A percentile compares a stretch with the other conserved stretches of the same genome.
Evolutionary conservation across 2,888 invertebrate species (phyloP).

Genomic region (Ectemnius continuus): DNA sequence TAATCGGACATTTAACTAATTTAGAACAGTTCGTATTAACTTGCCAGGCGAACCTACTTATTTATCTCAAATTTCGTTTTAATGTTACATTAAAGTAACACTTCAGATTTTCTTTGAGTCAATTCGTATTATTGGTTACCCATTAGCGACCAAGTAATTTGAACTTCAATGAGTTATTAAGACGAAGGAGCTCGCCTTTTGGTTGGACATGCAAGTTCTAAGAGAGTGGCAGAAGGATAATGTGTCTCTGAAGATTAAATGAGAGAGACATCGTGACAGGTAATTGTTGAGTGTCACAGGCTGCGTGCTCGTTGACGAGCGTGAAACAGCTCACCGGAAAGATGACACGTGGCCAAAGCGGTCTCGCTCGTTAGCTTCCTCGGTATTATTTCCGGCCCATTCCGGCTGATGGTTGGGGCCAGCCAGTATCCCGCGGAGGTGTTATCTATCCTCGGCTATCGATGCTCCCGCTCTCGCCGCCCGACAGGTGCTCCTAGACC

Average conservation of each 20-base stretch:
- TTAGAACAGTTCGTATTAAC: too few species aligned
- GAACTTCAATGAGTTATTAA: too few species aligned
- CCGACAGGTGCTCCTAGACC: constrained; percentile 54
- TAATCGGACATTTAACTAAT: too few species aligned
- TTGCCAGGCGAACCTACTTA: too few species aligned
- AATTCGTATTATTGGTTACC: too few species aligned
- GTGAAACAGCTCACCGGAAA: constrained; percentile 55
- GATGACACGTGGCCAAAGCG: constrained; percentile 69
- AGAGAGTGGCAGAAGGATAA: background rate
- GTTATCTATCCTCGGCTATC: constrained; percentile 65
- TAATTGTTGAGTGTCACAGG: constrained; percentile 14
- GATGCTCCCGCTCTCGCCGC: constrained; percentile 46
- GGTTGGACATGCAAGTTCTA: too few species aligned
- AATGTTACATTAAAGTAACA: too few species aligned
- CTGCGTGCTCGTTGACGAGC: constrained; percentile 22
- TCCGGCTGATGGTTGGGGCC: constrained; percentile 37
- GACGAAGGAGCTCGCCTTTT: too few species aligned
- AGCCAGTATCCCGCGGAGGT: constrained; percentile 26
- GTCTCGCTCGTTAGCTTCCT: constrained; percentile 65
- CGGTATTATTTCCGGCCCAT: constrained; percentile 63
- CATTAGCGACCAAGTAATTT: too few species aligned
- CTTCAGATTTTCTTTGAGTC: too few species aligned
- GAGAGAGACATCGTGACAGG: background rate
- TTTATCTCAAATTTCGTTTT: too few species aligned
- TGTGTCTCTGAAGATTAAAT: constrained; percentile 5